These are phyloP conservation scores for Helicolenus hilgendorfi DNA, from an alignment of 2,797 vertebrate genomes.

Conservation along the genomic window DNA sequence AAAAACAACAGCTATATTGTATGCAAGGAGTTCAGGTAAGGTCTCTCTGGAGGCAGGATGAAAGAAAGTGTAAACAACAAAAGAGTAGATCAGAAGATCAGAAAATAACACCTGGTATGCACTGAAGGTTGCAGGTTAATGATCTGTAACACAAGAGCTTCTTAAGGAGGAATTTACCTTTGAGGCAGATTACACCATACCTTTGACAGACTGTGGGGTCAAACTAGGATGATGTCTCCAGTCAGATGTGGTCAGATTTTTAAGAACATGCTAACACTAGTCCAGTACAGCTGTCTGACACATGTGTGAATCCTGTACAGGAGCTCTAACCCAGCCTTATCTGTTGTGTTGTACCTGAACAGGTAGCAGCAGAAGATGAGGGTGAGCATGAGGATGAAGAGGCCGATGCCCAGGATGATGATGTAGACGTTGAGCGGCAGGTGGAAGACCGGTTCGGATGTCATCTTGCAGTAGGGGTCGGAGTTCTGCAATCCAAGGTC, in stretches of 20 bases:
- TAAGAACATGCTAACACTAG: not conserved
- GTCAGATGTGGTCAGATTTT: not conserved
- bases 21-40: not conserved
- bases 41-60: not conserved
- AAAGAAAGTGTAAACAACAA: not conserved
- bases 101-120: not conserved
- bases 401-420: slow-evolving; percentile 89
- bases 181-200: not conserved
- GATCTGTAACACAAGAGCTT: not conserved
- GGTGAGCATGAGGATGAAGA: slow-evolving; percentile 91
- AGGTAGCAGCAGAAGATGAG: slow-evolving; percentile 92
- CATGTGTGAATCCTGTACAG: not conserved
- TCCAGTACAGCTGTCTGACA: not conserved
- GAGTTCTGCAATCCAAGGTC: slow-evolving; percentile 57
- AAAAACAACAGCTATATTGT: not conserved
- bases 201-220: not conserved
- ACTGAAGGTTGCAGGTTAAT: not conserved
- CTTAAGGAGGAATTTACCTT: not conserved
- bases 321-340: not conserved
- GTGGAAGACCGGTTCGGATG: slow-evolving; percentile 77
- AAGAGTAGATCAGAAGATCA: not conserved
- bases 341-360: slow-evolving; percentile 84
- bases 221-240: not conserved
- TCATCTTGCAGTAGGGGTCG: slow-evolving; percentile 81
- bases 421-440: slow-evolving; percentile 90